Percentiles rank a stretch among this genome's conserved stretches.
These are phyloP conservation scores for Cercocebus atys DNA, from an alignment of 2,113 vertebrate species.

Conservation along the genomic window DNA sequence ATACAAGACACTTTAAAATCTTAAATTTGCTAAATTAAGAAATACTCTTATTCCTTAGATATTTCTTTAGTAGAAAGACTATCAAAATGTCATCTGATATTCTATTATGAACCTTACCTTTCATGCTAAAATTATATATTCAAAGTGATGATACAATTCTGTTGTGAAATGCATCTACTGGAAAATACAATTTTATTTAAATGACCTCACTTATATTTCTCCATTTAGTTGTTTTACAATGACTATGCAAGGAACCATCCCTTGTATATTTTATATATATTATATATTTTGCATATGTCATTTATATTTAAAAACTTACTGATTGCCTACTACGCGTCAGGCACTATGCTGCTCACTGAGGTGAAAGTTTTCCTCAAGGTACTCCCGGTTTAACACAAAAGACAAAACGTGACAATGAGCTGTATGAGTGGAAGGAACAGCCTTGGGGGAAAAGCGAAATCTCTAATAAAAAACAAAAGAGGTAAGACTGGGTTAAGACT, in stretches of 20 bases:
- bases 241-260: background rate
- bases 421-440: background rate
- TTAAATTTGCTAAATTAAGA: conserved; percentile 16
- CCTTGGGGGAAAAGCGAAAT: background rate
- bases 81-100: background rate
- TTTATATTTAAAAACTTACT: background rate
- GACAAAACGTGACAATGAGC: background rate
- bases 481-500: background rate
- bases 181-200: conserved; percentile 22
- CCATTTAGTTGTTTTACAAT: background rate
- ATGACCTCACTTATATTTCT: background rate
- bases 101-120: background rate
- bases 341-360: background rate
- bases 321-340: background rate
- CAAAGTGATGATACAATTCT: background rate
- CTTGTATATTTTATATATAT: background rate
- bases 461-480: background rate
- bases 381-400: background rate
- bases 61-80: background rate
- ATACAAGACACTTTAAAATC: background rate
- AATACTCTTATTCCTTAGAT: background rate
- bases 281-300: background rate
- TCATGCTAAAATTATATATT: conserved; percentile 1
- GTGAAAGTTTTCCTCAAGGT: background rate
- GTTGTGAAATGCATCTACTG: background rate